These are phyloP conservation scores for Allobates femoralis DNA, from an alignment of 2,797 vertebrate genomes.

Conservation along the genomic window DNA sequence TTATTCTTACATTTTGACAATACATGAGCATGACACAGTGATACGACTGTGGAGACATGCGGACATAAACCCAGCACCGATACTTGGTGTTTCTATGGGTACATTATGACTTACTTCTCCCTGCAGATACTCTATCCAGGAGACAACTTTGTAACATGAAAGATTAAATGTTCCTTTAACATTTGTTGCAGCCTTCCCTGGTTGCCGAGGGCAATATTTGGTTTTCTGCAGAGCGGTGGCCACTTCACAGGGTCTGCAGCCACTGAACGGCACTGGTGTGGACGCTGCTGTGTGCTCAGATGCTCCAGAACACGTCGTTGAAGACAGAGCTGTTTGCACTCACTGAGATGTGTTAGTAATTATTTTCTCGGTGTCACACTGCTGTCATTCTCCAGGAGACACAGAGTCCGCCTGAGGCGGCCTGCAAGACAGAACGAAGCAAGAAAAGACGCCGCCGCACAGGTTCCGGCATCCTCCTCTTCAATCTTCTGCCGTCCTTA, in stretches of 20 bases:
- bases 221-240: conserved; percentile 17
- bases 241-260: conserved; percentile 64
- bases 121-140: too few relatives aligned
- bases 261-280: conserved; percentile 63
- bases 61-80: too few relatives aligned
- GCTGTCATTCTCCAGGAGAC: conserved; percentile 96
- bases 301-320: conserved; percentile 97
- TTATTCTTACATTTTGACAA: too few relatives aligned
- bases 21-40: too few relatives aligned
- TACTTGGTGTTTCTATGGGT: too few relatives aligned
- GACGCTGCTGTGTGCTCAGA: conserved; percentile 80
- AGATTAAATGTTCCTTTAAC: not conserved
- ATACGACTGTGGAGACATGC: too few relatives aligned
- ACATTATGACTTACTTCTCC: too few relatives aligned
- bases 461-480: conserved; percentile 73
- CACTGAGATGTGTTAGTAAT: conserved; percentile 99
- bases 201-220: not conserved
- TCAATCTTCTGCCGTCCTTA: conserved; percentile 70
- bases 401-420: conserved; percentile 82
- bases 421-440: conserved; percentile 78
- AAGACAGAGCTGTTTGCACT: conserved; percentile 98
- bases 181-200: not conserved
- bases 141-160: not conserved
- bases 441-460: conserved; percentile 70
- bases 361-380: conserved; percentile 99